These are phyloP conservation scores for Chionoecetes opilio DNA, from an alignment of 1,140 invertebrate genomes.

Conservation along the genomic window DNA sequence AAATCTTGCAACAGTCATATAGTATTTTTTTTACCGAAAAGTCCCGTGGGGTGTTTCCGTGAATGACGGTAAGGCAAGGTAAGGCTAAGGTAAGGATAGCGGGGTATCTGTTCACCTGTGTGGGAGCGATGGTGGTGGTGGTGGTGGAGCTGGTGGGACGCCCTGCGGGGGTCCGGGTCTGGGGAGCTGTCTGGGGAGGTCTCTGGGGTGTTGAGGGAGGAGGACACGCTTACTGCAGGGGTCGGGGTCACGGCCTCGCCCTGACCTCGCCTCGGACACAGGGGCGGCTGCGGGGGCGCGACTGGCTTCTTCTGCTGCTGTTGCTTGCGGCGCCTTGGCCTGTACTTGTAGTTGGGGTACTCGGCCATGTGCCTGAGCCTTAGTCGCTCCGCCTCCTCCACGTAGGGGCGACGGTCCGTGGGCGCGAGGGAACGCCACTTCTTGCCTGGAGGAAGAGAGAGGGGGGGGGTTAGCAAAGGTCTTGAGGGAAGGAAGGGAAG, in stretches of 20 bases:
- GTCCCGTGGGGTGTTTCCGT: too few species aligned
- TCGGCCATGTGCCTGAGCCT: conserved; percentile 98
- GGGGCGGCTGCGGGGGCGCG: background rate
- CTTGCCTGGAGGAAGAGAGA: conserved; percentile 89
- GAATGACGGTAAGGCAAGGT: background rate
- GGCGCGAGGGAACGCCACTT: conserved; percentile 97
- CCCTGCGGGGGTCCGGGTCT: conserved; percentile 60
- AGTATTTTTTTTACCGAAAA: too few species aligned
- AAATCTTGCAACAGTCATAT: too few species aligned
- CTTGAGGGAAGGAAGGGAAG: background rate
- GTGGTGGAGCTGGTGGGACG: background rate
- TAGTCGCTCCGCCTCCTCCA: conserved; percentile 96
- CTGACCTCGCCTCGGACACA: background rate
- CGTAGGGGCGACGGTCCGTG: conserved; percentile 94
- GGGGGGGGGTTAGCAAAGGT: background rate
- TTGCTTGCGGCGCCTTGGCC: conserved; percentile 94
- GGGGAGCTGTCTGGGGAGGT: conserved; percentile 72
- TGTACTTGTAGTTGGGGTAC: conserved; percentile 99
- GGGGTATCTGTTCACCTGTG: background rate
- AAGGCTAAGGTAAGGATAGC: background rate
- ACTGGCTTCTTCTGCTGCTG: conserved; percentile 82
- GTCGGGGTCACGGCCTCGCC: conserved; percentile 57
- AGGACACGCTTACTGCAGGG: conserved; percentile 65
- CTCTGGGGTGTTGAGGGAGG: conserved; percentile 75
- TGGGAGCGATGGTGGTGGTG: background rate